phyloP scores from a whole-genome alignment of 2,113 vertebrate species.

The Muntiacus reevesi region DNA sequence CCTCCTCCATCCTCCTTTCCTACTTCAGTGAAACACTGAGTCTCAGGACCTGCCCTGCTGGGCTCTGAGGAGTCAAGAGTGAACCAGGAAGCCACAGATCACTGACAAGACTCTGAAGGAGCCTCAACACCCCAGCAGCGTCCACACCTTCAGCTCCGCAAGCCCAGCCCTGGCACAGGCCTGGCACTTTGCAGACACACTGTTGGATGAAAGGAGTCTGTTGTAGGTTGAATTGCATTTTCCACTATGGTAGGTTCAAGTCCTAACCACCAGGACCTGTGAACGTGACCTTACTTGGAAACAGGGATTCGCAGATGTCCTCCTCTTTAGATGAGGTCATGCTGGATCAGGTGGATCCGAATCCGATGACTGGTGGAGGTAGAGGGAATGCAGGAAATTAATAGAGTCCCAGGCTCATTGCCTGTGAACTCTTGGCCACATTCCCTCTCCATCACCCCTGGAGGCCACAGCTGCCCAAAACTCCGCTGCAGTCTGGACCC shows the following conservation, averaged over 20 bases:
- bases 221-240: neutral
- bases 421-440: neutral
- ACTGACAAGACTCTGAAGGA: neutral
- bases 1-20: neutral
- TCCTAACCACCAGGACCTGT: neutral
- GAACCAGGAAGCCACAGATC: neutral
- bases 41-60: neutral
- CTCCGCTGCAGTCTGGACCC: neutral
- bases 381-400: neutral
- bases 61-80: neutral
- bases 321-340: neutral
- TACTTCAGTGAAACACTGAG: neutral
- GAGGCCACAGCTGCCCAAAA: neutral
- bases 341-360: neutral
- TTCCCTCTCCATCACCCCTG: neutral
- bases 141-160: fast-evolving
- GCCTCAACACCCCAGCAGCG: neutral
- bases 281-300: neutral
- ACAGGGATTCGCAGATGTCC: neutral
- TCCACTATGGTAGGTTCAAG: neutral
- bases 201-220: neutral
- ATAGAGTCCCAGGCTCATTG: neutral
- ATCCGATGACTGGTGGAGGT: too few relatives aligned
- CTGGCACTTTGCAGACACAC: neutral
- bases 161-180: neutral